Base-by-base conservation (phyloP, 2,113 vertebrate genomes). In the Oryzias javanicus region DNA sequence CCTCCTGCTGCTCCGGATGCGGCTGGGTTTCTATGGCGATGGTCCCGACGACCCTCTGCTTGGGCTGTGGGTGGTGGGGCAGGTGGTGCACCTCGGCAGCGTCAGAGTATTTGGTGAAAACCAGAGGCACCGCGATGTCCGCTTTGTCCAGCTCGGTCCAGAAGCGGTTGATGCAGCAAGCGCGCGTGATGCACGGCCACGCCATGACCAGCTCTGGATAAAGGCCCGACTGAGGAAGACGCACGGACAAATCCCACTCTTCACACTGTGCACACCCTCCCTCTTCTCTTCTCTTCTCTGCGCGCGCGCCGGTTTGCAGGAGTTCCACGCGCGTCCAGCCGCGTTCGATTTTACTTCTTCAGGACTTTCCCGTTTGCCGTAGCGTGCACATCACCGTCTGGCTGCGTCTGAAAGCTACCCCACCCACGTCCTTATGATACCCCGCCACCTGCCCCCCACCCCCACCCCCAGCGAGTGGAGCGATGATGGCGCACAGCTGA, bases 81-180 rank as follows among this genome's bases (percentile, higher is more conserved):
- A 87, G 71, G 49, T 89, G 91, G 54, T 89, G 89, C 76, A 91
- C 87, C 16, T 97, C 96, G 47, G 94, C 93, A 74, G 94, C 95
- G 64, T 98, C 96, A 0, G 96, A 96, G 61, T 97, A 98, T 56
- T 95, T 98, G 71, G 93, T 94, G 78, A 96, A 98, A 48, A 98
- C 96, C 80, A 98, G 83, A 17, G 96, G 96, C 76, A 98, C 96
- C 1, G 96, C 94, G 76, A 98, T 98, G 85, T 98, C 96, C 46
- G 89, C 96, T 83, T 98, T 98, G 80, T 98, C 96, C 74, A 98
- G 86, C 83, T 98, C 95, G 86, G 91, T 97, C 96, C 96, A 98
- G 79, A 96, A 97, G 29, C 96, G 96, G 62, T 95, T 96, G 76
- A 98, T 96, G 93, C 96, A 98, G 93, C 96, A 98, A 18, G 96